Conservation (phyloP, 2,888 invertebrate genomes). For the Drosophila gaucha region DNA sequence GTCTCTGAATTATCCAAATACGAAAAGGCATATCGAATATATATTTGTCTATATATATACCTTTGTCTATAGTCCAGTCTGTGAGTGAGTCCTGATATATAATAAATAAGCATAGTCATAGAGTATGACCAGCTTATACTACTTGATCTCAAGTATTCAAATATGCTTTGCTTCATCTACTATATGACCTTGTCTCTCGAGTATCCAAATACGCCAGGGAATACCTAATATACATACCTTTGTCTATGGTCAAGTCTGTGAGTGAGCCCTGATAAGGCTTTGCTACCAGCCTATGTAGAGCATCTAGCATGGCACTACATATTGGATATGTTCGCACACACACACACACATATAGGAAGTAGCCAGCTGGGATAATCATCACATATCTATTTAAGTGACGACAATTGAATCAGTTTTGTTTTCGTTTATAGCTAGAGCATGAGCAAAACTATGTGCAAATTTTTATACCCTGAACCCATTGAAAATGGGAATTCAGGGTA, state of each 20-base stretch:
- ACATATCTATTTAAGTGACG: background rate
- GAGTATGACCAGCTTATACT: too few relatives aligned
- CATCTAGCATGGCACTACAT: background rate
- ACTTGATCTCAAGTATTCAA: background rate
- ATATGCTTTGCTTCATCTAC: background rate
- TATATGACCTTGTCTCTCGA: background rate
- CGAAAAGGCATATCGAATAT: background rate
- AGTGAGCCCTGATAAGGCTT: background rate
- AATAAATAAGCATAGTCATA: too few relatives aligned
- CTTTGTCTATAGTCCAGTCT: background rate
- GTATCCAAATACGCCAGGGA: background rate
- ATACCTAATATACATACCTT: background rate
- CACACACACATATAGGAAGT: background rate
- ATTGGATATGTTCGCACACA: too few relatives aligned
- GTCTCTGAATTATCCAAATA: background rate
- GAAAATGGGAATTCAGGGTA: too few relatives aligned
- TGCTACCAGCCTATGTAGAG: background rate
- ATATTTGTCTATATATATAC: too few relatives aligned
- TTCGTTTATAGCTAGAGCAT: background rate
- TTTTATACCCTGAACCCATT: too few relatives aligned
- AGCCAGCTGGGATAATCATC: background rate
- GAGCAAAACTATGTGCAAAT: too few relatives aligned
- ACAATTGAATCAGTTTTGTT: background rate
- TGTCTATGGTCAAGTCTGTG: background rate
- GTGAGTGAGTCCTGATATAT: background rate